Percentiles rank a stretch among this genome's conserved stretches.
Evolutionary conservation across 2,797 vertebrate genomes (phyloP).

Genomic region (Esox masquinongy): DNA sequence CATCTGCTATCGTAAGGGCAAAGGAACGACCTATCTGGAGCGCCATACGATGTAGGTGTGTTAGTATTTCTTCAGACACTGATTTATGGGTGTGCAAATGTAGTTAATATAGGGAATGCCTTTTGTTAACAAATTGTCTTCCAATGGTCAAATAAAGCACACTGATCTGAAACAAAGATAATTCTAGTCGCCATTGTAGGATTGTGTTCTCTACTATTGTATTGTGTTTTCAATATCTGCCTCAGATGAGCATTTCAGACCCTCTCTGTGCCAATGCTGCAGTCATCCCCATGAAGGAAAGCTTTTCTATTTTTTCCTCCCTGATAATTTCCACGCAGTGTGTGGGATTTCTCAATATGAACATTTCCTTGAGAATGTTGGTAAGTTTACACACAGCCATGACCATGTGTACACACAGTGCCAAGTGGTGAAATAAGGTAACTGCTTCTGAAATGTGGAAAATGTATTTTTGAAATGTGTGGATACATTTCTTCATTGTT

Average conservation of each 20-base stretch:
- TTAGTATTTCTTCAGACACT: not conserved
- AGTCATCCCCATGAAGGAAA: slow-evolving; percentile 32
- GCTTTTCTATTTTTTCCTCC: slow-evolving; percentile 30
- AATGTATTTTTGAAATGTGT: no score
- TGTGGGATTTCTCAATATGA: no score
- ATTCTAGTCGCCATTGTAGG: slow-evolving; percentile 61
- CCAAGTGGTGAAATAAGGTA: no score
- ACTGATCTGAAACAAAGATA: slow-evolving; percentile 52
- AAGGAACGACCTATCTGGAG: not conserved
- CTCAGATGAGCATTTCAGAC: slow-evolving; percentile 36
- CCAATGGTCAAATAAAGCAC: slow-evolving; percentile 23
- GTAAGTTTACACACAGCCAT: no score
- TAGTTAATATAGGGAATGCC: not conserved
- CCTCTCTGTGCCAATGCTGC: slow-evolving; percentile 35
- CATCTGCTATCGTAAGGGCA: not conserved
- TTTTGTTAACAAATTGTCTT: not conserved
- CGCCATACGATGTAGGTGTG: no score
- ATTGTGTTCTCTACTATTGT: slow-evolving; percentile 51
- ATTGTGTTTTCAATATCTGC: slow-evolving; percentile 61
- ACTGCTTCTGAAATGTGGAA: no score
- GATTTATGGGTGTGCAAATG: not conserved
- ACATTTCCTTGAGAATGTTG: no score
- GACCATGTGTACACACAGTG: no score
- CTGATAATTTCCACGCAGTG: not conserved
- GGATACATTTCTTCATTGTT: no score